Evolutionary conservation across 2,797 vertebrate genomes (phyloP), one percentile per base, ranked within the genome.

Genomic region (Epinephelus malabaricus): DNA sequence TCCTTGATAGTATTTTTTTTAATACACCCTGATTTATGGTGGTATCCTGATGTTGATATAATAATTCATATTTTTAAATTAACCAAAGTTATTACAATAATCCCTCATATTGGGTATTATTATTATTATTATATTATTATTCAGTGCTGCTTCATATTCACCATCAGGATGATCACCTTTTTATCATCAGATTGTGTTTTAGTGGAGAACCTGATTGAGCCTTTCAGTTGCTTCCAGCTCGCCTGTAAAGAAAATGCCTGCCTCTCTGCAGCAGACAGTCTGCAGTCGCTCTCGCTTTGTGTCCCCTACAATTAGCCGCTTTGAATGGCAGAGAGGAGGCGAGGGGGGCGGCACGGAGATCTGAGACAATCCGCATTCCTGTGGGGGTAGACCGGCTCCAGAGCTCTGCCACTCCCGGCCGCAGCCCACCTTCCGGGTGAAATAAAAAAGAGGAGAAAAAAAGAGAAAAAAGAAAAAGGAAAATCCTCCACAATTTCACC

Each of bases 351-450:
- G 96, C 95, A 94, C 89, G 91, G 94, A 94, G 95, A 97, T 96
- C 96, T 92, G 95, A 96, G 94, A 95, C 96, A 94, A 96, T 96
- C 95, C 94, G 91, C 97, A 97, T 98, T 98, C 97, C 97, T 98
- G 97, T 96, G 97, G 97, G 97, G 96, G 97, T 95, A 95, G 95
- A 95, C 92, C 94, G 97, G 96, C 97, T 97, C 97, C 97, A 97
- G 95, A 90, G 94, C 96, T 94, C 91, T 94, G 96, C 96, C 96
- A 89, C 96, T 94, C 93, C 93, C 93, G 92, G 92, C 93, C 88
- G 83, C 94, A 92, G 90, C 92, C 94, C 93, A 94, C 93, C 94
- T 94, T 94, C 92, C 91, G 90, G 92, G 91, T 90, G 86, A 88
- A 90, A 86, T 69, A 43, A 63, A 77, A 85, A 74, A 67, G 30